These are phyloP conservation scores for Trichomalopsis sarcophagae DNA, from an alignment of 1,140 invertebrate species.

Conservation along the genomic window DNA sequence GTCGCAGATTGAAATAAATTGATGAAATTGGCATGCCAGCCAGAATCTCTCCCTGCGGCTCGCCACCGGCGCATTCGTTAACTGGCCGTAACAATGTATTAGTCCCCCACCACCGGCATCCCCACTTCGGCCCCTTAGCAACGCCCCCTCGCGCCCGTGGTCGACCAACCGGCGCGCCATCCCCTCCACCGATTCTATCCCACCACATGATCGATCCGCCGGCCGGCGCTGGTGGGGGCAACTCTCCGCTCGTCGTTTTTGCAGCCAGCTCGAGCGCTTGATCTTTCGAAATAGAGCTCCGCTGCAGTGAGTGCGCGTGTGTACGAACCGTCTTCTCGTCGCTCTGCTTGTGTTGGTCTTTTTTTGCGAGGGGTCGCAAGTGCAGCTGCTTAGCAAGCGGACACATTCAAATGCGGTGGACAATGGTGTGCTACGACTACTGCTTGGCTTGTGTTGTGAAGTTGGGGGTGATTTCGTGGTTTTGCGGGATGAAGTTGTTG, in stretches of 20 bases:
- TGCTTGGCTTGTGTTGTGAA: not conserved
- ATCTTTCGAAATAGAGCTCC: not conserved
- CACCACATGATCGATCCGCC: not conserved
- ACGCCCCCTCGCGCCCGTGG: not conserved
- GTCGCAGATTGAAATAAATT: slow-evolving; percentile 66
- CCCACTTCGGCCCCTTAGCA: not conserved
- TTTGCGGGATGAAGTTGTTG: not conserved
- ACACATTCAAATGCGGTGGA: slow-evolving; percentile 43
- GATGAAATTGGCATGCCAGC: slow-evolving; percentile 59
- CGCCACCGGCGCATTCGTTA: slow-evolving; percentile 37
- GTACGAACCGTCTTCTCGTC: not conserved
- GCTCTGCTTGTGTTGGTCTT: slow-evolving; percentile 6
- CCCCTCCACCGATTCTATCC: not conserved
- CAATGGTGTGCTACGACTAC: slow-evolving; percentile 41
- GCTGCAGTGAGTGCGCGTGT: not conserved
- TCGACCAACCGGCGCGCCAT: not conserved
- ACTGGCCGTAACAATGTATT: slow-evolving; percentile 44
- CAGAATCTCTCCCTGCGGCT: slow-evolving; percentile 42
- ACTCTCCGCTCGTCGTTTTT: not conserved
- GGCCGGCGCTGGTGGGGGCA: too few species aligned
- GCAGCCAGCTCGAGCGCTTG: not conserved
- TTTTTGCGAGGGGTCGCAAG: slow-evolving; percentile 24
- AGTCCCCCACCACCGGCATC: not conserved
- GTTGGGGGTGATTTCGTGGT: not conserved
- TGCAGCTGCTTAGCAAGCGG: not conserved